Evolutionary conservation across 2,888 invertebrate genomes (phyloP).

Genomic region (Ectemnius continuus): DNA sequence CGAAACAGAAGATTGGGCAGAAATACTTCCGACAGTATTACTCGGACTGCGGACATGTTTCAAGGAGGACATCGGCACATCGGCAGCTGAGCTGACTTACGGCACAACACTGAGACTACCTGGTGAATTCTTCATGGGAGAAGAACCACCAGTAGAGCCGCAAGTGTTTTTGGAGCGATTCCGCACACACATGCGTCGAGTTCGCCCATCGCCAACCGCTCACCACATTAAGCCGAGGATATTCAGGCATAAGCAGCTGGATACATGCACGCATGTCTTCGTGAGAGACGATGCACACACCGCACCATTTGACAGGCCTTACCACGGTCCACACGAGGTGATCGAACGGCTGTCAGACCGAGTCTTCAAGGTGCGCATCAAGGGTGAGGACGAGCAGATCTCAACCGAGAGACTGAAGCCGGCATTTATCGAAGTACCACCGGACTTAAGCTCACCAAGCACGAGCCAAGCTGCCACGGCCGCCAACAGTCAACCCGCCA

Average conservation of each 20-base stretch:
- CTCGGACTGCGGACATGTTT: constrained; percentile 57
- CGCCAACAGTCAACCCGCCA: too few relatives aligned
- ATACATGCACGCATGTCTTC: constrained; percentile 34
- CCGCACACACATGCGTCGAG: rapidly evolving
- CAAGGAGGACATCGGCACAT: constrained; percentile 58
- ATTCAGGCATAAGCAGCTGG: constrained; percentile 35
- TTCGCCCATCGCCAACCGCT: constrained; percentile 11
- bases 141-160: too few relatives aligned
- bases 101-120: constrained; percentile 55
- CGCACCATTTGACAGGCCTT: constrained; percentile 33
- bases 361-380: not conserved
- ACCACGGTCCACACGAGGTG: constrained; percentile 11
- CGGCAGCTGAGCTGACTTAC: constrained; percentile 57
- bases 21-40: constrained; percentile 53
- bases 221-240: constrained; percentile 14
- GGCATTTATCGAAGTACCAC: not conserved
- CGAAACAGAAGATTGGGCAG: constrained; percentile 43
- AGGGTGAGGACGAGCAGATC: not conserved
- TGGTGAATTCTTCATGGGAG: constrained; percentile 52
- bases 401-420: constrained; percentile 8
- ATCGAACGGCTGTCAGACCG: not conserved
- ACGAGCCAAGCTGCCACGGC: too few relatives aligned
- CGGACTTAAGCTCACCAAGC: too few relatives aligned
- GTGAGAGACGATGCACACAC: constrained; percentile 32
- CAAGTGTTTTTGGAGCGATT: not conserved